These are phyloP conservation scores for Microtus pennsylvanicus DNA, from an alignment of 2,113 vertebrate species.

Conservation along the genomic window DNA sequence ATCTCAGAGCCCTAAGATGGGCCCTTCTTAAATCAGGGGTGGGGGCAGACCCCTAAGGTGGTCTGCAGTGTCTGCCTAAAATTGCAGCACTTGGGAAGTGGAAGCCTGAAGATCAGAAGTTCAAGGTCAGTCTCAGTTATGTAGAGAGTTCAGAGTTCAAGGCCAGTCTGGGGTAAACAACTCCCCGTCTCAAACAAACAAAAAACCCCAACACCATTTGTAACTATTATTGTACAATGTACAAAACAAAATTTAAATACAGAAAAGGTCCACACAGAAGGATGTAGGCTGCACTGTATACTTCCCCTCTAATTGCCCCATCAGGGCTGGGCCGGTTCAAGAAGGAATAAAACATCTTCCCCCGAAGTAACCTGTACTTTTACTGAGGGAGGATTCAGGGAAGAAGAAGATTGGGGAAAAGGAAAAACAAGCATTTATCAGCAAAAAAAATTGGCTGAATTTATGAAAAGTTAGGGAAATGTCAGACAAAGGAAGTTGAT, in stretches of 20 bases:
- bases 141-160: background rate
- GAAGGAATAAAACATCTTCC: background rate
- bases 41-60: background rate
- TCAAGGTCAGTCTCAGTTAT: background rate
- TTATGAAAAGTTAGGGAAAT: background rate
- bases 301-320: background rate
- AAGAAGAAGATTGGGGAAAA: background rate
- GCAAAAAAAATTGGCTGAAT: slow-evolving; percentile 4
- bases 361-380: background rate
- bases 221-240: background rate
- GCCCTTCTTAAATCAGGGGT: background rate
- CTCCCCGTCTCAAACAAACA: background rate
- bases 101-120: background rate
- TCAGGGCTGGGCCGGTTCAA: background rate
- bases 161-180: background rate
- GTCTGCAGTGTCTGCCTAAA: background rate
- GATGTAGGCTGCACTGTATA: background rate
- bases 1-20: background rate
- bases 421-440: background rate
- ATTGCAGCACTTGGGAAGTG: background rate
- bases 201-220: background rate
- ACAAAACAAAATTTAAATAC: background rate
- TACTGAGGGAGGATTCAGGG: background rate
- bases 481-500: slow-evolving; percentile 65
- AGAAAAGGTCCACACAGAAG: background rate